Evolutionary conservation across 2,888 invertebrate genomes (phyloP).

Genomic region (Cyaniris semiargus): DNA sequence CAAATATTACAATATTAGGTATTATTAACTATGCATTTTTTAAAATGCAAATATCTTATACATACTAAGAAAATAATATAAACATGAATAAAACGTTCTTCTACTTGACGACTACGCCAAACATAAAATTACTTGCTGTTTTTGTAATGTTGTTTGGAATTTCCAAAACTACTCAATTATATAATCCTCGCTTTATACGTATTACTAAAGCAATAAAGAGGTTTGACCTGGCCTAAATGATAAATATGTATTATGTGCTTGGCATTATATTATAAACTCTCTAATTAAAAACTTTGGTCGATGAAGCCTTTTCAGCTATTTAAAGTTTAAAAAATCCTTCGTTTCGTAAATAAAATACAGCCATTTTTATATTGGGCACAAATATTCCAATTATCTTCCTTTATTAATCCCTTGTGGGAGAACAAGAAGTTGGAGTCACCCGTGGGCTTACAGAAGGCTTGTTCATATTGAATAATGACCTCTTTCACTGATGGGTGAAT

Average conservation of each 20-base stretch:
- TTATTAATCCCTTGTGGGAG: not conserved
- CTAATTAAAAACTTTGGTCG: not conserved
- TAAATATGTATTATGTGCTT: not conserved
- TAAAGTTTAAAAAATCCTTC: too few relatives aligned
- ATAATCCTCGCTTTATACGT: constrained; percentile 18
- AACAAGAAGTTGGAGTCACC: not conserved
- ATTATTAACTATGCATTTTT: not conserved
- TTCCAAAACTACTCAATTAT: constrained; percentile 46
- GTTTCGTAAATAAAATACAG: too few relatives aligned
- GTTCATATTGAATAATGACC: not conserved
- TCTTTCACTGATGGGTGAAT: not conserved
- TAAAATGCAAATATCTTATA: not conserved
- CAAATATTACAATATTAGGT: not conserved
- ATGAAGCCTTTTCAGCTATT: not conserved
- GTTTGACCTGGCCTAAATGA: not conserved
- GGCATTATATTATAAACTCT: not conserved
- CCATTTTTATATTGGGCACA: too few relatives aligned
- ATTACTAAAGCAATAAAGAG: not conserved
- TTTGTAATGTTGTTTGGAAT: constrained; percentile 48
- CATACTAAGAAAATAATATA: not conserved
- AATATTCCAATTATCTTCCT: not conserved
- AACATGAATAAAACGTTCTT: not conserved
- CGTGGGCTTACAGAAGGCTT: not conserved
- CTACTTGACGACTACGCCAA: not conserved
- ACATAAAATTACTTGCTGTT: not conserved